Evolutionary conservation across 2,113 vertebrate species (phyloP).

Genomic region (Synchiropus splendidus): DNA sequence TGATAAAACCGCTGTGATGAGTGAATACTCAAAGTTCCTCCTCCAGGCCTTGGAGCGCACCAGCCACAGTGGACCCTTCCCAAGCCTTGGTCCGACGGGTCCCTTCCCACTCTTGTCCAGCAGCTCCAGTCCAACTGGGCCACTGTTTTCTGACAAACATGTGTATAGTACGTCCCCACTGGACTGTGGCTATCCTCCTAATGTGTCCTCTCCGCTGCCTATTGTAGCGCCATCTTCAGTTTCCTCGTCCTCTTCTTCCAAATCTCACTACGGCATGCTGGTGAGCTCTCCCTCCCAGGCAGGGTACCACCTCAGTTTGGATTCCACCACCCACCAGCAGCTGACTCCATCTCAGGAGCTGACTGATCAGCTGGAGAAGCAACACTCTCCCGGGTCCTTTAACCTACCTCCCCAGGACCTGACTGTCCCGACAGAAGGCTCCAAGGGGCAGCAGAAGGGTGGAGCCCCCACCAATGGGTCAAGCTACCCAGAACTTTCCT

Average conservation of each 20-base stretch:
- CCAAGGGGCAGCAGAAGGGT: conserved; percentile 87
- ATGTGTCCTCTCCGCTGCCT: conserved; percentile 88
- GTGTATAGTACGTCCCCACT: conserved; percentile 86
- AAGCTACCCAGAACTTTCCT: conserved; percentile 84
- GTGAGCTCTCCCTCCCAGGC: conserved; percentile 80
- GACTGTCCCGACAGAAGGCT: conserved; percentile 51
- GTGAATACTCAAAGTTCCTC: conserved; percentile 97
- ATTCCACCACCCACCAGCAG: conserved; percentile 86
- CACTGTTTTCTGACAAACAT: conserved; percentile 90
- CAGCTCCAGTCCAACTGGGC: conserved; percentile 79
- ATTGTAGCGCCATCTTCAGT: conserved; percentile 73
- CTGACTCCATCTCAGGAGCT: conserved; percentile 98
- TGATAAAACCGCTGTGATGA: conserved; percentile 89
- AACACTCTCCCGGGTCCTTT: conserved; percentile 79
- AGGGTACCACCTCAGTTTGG: conserved; percentile 87
- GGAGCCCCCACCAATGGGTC: conserved; percentile 62
- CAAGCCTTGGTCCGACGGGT: conserved; percentile 79
- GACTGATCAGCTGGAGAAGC: conserved; percentile 93
- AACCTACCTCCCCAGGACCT: conserved; percentile 86
- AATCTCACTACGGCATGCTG: conserved; percentile 93
- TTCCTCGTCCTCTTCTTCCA: conserved; percentile 80
- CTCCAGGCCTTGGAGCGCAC: conserved; percentile 97
- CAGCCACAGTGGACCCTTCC: conserved; percentile 85
- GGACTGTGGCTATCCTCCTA: conserved; percentile 88
- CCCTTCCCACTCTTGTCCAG: conserved; percentile 86